phyloP scores from a whole-genome alignment of 1,140 invertebrate genomes.

The Solenopsis fugax region DNA sequence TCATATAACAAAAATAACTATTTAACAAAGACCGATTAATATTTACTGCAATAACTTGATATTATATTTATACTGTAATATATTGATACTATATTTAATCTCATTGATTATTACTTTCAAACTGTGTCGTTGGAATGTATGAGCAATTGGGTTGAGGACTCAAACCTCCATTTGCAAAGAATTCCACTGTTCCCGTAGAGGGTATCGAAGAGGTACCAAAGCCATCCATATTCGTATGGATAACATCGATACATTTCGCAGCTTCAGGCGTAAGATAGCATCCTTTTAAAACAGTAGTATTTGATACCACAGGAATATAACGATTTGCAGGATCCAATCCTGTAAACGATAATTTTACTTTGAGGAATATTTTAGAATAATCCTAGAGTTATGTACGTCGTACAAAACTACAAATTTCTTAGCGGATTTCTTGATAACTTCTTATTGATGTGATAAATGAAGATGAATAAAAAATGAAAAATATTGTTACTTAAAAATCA shows the following conservation, averaged over 20 bases:
- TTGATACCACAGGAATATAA: not conserved
- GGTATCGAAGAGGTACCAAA: slow-evolving; percentile 79
- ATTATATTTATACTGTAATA: no score
- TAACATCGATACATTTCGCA: slow-evolving; percentile 87
- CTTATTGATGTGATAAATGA: not conserved
- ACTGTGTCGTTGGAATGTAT: no score
- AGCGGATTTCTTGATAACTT: not conserved
- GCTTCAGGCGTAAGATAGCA: slow-evolving; percentile 80
- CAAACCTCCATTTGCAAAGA: slow-evolving; percentile 90
- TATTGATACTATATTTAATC: no score
- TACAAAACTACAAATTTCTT: not conserved
- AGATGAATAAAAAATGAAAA: not conserved
- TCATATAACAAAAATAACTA: no score
- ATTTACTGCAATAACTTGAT: no score
- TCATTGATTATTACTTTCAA: no score
- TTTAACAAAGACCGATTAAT: no score
- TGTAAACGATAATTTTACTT: slow-evolving; percentile 61
- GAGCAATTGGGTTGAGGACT: slow-evolving; percentile 89
- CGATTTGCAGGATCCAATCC: slow-evolving; percentile 86
- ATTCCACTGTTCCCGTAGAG: slow-evolving; percentile 88
- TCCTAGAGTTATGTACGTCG: not conserved
- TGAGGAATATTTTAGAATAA: not conserved
- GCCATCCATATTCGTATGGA: slow-evolving; percentile 88
- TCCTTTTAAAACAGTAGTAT: no score
- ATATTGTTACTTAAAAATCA: not conserved